Evolutionary conservation across 2,113 vertebrate genomes (phyloP).

Genomic region (Calidris pugnax): DNA sequence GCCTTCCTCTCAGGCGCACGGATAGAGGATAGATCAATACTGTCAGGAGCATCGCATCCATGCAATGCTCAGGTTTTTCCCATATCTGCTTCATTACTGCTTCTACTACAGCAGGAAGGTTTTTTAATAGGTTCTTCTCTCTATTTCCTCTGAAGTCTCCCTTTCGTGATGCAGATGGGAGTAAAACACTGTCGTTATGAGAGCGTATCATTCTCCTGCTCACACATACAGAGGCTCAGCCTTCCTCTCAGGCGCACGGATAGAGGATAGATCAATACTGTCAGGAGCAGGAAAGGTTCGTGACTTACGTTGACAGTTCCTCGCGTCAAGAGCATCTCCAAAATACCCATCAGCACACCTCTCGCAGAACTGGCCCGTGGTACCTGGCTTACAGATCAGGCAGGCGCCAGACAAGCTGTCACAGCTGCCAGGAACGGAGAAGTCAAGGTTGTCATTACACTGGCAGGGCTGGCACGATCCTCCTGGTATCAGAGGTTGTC

Average conservation of each 20-base stretch:
- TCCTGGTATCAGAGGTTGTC: slow-evolving; percentile 84
- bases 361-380: slow-evolving; percentile 84
- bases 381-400: slow-evolving; percentile 89
- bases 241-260: slow-evolving; percentile 35
- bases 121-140: neutral
- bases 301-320: slow-evolving; percentile 92
- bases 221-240: neutral
- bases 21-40: slow-evolving; percentile 64
- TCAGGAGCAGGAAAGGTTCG: slow-evolving; percentile 68
- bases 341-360: slow-evolving; percentile 90
- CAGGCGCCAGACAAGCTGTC: slow-evolving; percentile 92
- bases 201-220: neutral
- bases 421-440: slow-evolving; percentile 86
- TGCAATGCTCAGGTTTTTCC: neutral
- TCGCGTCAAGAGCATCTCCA: slow-evolving; percentile 87
- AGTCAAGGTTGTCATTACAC: slow-evolving; percentile 93
- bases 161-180: neutral
- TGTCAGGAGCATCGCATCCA: slow-evolving; percentile 57
- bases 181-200: neutral
- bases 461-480: slow-evolving; percentile 88
- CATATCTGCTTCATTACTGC: neutral
- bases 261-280: slow-evolving; percentile 68
- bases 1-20: slow-evolving; percentile 32
- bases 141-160: neutral
- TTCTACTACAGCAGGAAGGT: neutral